Evolutionary conservation across 2,113 vertebrate genomes (phyloP), one percentile per base, ranked within the genome.

Genomic region (Chascanopsetta lugubris): DNA sequence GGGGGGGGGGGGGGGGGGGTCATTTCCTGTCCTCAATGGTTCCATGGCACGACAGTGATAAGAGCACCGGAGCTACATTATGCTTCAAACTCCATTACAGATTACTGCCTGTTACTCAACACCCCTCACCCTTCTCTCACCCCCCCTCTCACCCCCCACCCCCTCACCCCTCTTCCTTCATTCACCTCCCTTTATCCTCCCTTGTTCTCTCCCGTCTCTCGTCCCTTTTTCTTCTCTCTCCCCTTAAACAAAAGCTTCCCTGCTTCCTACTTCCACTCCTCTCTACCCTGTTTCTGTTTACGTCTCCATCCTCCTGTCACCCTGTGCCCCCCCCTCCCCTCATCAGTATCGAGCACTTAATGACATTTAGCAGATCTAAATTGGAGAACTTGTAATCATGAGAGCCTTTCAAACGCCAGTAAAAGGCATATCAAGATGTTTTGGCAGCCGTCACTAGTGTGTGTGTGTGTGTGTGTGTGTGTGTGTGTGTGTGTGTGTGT

Each of bases 1-100:
- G 12, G 25, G 15, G 22, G 9, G 43, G 43, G 3, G 8, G 11
- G 34, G 18, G 8, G 17, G 29, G 18, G n/a, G 17, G 15, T n/a
- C 13, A 30, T 63, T 85, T 87, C 82, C 85, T 80, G 77, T 78
- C 40, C 74, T 76, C 63, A 85, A 85, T 80, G 74, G 74, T 9
- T 75, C 40, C 54, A 24, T 62, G 68, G 82, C 82, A 87, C 79
- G 85, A 70, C 64, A 83, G 70, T 46, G 79, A 85, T 84, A 80
- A 87, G 63, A 77, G 48, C 59, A 18, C 66, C 51, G 54, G 65
- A 46, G 66, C 74, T 57, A 62, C 76, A 69, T 80, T 66, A 75
- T 68, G 66, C 21, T 82, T 61, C 57, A 73, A 61, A 67, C 69
- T 77, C 65, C 55, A 74, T 79, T 65, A 61, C 72, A 73, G 61